phyloP scores from a whole-genome alignment of 2,113 vertebrate genomes.

The Boleophthalmus pectinirostris region DNA sequence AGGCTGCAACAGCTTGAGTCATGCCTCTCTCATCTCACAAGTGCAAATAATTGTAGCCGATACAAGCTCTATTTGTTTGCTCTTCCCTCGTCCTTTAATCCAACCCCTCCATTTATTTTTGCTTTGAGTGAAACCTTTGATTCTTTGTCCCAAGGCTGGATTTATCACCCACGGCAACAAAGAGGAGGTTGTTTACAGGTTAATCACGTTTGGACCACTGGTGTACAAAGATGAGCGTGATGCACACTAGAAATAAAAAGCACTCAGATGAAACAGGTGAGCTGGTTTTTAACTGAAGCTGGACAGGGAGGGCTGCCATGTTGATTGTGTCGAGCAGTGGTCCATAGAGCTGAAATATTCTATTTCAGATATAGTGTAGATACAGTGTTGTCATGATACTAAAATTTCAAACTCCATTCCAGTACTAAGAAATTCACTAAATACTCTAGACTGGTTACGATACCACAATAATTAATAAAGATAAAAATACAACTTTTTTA shows the following conservation, averaged over 20 bases:
- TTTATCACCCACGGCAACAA: neutral
- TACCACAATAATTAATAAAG: too few relatives aligned
- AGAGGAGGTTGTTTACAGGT: constrained; percentile 1
- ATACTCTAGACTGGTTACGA: too few relatives aligned
- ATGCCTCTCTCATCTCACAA: neutral
- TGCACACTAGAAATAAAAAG: constrained; percentile 14
- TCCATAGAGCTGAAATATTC: neutral
- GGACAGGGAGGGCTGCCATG: constrained; percentile 13
- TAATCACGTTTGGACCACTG: neutral
- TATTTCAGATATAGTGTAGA: too few relatives aligned
- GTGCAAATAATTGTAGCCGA: neutral
- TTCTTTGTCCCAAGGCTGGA: neutral
- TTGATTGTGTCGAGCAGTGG: neutral
- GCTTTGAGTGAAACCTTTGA: neutral
- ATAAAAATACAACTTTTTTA: too few relatives aligned
- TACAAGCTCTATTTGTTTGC: neutral
- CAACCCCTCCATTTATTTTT: neutral
- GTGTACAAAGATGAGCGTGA: neutral
- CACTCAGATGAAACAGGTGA: constrained; percentile 7
- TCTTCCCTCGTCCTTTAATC: neutral
- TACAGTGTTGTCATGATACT: too few relatives aligned
- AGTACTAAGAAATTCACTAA: too few relatives aligned
- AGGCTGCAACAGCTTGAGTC: constrained; percentile 11
- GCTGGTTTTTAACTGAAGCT: constrained; percentile 10
- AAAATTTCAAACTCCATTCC: too few relatives aligned